A percentile compares a stretch with the other conserved stretches of the same genome.
Evolutionary conservation across 2,888 invertebrate genomes (phyloP).

Genomic region (Melieria crassipennis): DNA sequence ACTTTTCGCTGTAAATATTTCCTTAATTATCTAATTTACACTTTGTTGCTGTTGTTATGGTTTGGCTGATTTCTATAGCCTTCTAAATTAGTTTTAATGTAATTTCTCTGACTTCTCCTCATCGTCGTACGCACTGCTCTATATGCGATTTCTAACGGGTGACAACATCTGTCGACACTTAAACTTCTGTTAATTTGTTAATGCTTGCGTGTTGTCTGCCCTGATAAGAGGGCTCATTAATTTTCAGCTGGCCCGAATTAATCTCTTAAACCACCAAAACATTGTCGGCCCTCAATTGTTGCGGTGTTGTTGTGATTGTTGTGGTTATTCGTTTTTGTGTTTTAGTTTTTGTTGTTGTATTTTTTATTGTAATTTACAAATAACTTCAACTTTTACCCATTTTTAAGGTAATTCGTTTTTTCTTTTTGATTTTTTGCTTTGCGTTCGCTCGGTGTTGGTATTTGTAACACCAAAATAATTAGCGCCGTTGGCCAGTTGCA

Average conservation of each 20-base stretch:
- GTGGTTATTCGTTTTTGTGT: neutral
- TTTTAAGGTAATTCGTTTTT: neutral
- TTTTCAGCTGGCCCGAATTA: neutral
- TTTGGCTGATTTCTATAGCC: no score
- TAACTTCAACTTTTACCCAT: neutral
- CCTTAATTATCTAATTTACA: no score
- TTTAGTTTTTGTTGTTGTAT: neutral
- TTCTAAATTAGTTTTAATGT: no score
- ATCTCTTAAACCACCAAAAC: neutral
- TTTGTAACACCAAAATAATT: conserved; percentile 1
- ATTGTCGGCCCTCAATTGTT: neutral
- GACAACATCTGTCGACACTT: no score
- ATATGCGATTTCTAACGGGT: no score
- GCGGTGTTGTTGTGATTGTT: neutral
- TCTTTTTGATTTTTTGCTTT: neutral
- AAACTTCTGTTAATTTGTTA: no score
- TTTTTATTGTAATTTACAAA: no score
- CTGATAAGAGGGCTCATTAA: neutral
- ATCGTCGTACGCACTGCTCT: no score
- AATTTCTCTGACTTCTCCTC: no score
- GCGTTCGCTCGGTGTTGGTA: neutral
- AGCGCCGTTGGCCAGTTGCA: neutral
- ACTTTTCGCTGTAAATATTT: no score
- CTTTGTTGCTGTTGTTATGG: no score
- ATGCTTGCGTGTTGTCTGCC: neutral